A percentile compares a stretch with the other conserved stretches of the same genome.
phyloP scores from a whole-genome alignment of 2,888 invertebrate species.

The Drosophila niveifrons region DNA sequence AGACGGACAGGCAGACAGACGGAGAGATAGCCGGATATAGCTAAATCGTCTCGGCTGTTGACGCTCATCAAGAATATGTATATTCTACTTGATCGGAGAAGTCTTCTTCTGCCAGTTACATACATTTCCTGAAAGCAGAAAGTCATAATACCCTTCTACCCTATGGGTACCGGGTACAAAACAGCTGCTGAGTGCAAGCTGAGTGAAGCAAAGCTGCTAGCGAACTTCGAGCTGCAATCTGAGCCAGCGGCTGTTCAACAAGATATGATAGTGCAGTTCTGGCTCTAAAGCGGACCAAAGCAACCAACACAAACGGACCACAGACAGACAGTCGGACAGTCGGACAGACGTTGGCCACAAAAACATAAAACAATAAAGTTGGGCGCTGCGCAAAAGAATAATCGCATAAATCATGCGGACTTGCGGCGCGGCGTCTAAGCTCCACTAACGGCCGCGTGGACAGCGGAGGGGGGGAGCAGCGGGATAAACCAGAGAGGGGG shows the following conservation, averaged over 20 bases:
- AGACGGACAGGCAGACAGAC: too few species aligned
- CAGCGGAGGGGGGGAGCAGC: conserved; percentile 13
- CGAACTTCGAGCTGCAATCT: conserved; percentile 52
- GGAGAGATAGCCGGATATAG: too few species aligned
- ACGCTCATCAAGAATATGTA: too few species aligned
- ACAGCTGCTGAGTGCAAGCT: conserved; percentile 60
- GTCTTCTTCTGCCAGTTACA: too few species aligned
- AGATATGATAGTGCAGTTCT: conserved; percentile 56
- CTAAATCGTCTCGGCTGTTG: too few species aligned
- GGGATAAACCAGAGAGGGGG: neutral
- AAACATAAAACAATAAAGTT: conserved; percentile 80
- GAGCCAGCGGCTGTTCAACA: conserved; percentile 61
- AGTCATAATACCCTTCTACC: too few species aligned
- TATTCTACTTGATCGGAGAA: too few species aligned
- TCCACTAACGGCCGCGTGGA: conserved; percentile 65
- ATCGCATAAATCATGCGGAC: conserved; percentile 81
- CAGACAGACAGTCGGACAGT: conserved; percentile 11
- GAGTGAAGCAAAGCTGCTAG: conserved; percentile 24
- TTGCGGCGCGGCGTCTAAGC: conserved; percentile 63
- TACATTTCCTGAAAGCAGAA: too few species aligned
- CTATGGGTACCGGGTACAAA: neutral
- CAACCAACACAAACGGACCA: conserved; percentile 20
- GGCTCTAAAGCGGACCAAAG: conserved; percentile 20
- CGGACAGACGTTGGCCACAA: conserved; percentile 61
- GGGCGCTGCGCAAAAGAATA: conserved; percentile 79